Base-by-base conservation (phyloP, 2,888 invertebrate genomes). In the Chelonus formosanus region DNA sequence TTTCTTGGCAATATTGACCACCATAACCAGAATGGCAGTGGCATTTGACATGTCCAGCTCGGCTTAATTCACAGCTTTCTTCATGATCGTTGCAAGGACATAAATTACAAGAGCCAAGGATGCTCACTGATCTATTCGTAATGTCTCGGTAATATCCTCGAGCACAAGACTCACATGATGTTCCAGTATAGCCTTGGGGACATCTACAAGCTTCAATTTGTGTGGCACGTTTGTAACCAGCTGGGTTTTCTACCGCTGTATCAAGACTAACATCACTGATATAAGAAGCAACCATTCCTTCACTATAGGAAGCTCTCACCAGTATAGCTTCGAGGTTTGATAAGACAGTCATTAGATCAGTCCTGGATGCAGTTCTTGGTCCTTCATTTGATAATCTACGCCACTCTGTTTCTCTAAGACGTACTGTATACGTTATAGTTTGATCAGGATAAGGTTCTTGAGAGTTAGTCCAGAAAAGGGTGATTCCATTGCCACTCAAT, bases 181-280 rank as follows among this genome's bases (percentile, higher is more conserved):
- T 90, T 63, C 96, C 96, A 6, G 85, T 85, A 78, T 95, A 95
- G 1, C 94, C 96, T 0, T 84, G 77, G 0, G 95, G 95, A 79
- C 97, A 97, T 59, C 88, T 86, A 81, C 97, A 98, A 53, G 90
- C 89, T 87, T 98, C 98, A 57, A 98, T 91, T 65, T 90, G 91
- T 3, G 86, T 88, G 1, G 96, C 95, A 50, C 86, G 86, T 5
- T 87, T 87, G 74, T 86, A 88, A 2, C 87, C 87, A 43, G 90
- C 88, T 54, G 88, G 86, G 56, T 89, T 88, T 47, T 89, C 88
- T 0, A 91, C 90, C 0, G 96, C 94, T 3, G 93, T 92, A 74
- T 97, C 97, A 83, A 98, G 88, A 32, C 91, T 89, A 0, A 98
- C 92, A 78, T 96, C 95, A 67, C 93, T 91, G 53, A 98, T 89